Evolutionary conservation across 2,888 invertebrate species (phyloP), one percentile per base, ranked within the genome.

Genomic region (Eristalis intricaria): DNA sequence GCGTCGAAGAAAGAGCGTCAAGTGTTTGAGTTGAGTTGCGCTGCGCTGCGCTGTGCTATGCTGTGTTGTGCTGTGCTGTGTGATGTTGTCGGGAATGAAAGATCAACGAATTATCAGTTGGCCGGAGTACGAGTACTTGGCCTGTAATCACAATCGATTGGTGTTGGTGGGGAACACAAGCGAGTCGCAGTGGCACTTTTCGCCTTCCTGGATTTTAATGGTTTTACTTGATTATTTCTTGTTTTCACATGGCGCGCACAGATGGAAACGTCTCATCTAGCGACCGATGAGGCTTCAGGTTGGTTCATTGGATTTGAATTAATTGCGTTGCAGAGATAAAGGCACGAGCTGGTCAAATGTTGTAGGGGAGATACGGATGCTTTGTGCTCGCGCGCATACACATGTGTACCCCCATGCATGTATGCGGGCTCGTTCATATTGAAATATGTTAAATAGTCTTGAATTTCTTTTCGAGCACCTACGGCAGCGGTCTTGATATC

Each of bases 21-120:
- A 43, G 43, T 50, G n/a, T 29, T 26, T 26, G 26, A 26, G 26
- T 26, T 26, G 11, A 60, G 26, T 29, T 61, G 32, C 2, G 65
- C 1, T 38, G 66, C 61, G 2, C 29, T 29, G 29, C 29, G 29
- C 29, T 29, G 29, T 29, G 29, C 29, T 29, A 4, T 4, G 26
- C 26, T n/a, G n/a, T n/a, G n/a, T n/a, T n/a, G n/a, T 26, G 26
- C 26, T 4, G 32, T 7, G 32, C 2, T 29, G 5, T 3, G 32
- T 32, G 60, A 61, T 80, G 76, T 40, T 65, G 78, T 74, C 73
- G n/a, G 56, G 38, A 73, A 81, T 50, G 73, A 50, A 86, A 86
- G 78, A 86, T 86, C 86, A 86, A 82, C 82, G 74, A 74, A 81
- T 85, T 85, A 86, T 86, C 85, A 82, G 82, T 66, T 50, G 40